phyloP scores from a whole-genome alignment of 1,140 invertebrate species.

The Drosophila biarmipes region DNA sequence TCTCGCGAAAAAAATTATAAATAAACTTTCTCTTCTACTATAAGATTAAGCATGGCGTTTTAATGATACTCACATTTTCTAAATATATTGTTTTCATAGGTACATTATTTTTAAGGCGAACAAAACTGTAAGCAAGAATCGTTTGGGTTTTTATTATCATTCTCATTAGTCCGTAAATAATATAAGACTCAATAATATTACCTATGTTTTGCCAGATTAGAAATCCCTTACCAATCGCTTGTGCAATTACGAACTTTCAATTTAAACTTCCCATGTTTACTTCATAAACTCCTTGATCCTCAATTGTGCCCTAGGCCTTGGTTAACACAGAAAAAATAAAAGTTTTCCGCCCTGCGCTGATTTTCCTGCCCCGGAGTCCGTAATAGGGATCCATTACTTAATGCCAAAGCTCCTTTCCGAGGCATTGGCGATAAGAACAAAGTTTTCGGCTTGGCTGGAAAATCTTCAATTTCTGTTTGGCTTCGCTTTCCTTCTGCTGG shows the following conservation, averaged over 20 bases:
- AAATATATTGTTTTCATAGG: too few relatives aligned
- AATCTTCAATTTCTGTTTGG: constrained; percentile 60
- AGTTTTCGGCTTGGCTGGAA: constrained; percentile 51
- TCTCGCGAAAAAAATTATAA: too few relatives aligned
- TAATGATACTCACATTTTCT: too few relatives aligned
- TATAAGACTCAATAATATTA: neutral
- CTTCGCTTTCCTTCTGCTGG: constrained; percentile 31
- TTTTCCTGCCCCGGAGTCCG: constrained; percentile 25
- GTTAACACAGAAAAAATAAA: constrained; percentile 15
- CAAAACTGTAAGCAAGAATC: too few relatives aligned
- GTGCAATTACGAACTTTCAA: constrained; percentile 5
- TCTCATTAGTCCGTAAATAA: too few relatives aligned
- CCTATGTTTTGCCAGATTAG: neutral
- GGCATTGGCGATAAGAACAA: constrained; percentile 60
- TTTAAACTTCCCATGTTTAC: neutral
- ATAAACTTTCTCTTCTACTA: too few relatives aligned
- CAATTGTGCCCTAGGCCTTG: constrained; percentile 39
- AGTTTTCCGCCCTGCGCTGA: constrained; percentile 10
- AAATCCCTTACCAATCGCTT: neutral
- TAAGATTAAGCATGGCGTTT: too few relatives aligned
- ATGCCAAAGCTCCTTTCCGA: constrained; percentile 61
- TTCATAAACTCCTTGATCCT: constrained; percentile 32
- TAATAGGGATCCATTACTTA: constrained; percentile 69
- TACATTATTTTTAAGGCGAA: too few relatives aligned
- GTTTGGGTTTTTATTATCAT: too few relatives aligned